These are phyloP conservation scores for Peromyscus melanophrys DNA, from an alignment of 2,797 vertebrate genomes.

Conservation along the genomic window DNA sequence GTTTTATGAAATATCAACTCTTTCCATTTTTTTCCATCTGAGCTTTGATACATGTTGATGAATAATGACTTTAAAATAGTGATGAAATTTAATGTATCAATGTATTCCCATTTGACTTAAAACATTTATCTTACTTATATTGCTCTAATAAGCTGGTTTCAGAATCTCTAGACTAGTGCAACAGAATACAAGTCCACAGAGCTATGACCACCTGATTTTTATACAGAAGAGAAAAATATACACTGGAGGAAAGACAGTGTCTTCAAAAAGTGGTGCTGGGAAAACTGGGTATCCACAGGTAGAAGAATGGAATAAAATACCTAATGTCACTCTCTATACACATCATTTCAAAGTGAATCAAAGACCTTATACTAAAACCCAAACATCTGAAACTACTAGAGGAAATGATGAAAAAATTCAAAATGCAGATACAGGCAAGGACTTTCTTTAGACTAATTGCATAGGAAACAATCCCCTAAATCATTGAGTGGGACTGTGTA, in stretches of 20 bases:
- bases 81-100: conserved; percentile 24
- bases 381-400: background rate
- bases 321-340: background rate
- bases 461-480: background rate
- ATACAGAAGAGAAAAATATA: background rate
- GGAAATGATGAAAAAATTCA: background rate
- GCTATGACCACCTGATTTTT: background rate
- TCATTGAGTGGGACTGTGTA: background rate
- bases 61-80: conserved; percentile 33
- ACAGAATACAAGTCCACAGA: background rate
- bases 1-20: conserved; percentile 42
- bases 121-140: background rate
- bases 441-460: background rate
- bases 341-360: background rate
- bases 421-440: background rate
- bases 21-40: conserved; percentile 8
- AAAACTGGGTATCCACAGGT: background rate
- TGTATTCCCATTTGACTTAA: background rate
- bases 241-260: background rate
- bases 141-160: conserved; percentile 33
- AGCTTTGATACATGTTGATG: conserved; percentile 6
- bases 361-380: background rate
- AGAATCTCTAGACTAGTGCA: background rate
- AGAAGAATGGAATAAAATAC: background rate
- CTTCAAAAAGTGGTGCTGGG: background rate